phyloP scores from a whole-genome alignment of 2,888 invertebrate species.

The Calliopum simillimum region DNA sequence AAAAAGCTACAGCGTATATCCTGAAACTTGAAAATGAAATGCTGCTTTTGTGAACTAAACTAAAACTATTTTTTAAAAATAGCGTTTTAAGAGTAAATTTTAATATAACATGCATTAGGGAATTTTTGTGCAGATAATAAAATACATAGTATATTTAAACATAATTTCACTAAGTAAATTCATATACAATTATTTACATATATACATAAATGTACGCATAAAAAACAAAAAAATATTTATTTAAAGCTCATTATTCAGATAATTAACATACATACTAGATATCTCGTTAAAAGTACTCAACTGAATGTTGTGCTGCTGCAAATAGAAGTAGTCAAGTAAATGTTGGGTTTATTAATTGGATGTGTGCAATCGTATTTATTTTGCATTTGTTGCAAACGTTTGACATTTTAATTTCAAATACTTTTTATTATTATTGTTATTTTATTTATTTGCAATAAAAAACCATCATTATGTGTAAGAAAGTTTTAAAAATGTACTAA shows the following conservation, averaged over 20 bases:
- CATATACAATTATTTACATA: not conserved
- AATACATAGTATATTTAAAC: not conserved
- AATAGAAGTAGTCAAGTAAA: too few species aligned
- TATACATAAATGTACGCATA: not conserved
- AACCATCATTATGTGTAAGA: too few species aligned
- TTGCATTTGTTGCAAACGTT: not conserved
- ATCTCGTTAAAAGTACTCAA: too few species aligned
- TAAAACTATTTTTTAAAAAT: constrained; percentile 2
- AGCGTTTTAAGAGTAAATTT: not conserved
- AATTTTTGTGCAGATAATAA: constrained; percentile 4
- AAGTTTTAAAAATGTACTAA: too few species aligned
- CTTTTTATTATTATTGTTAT: not conserved
- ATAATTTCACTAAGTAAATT: not conserved
- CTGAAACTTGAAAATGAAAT: not conserved
- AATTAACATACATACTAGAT: too few species aligned
- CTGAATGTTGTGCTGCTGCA: too few species aligned
- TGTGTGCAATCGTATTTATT: not conserved
- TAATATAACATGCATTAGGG: not conserved
- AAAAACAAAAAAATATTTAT: constrained; percentile 1
- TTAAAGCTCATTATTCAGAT: not conserved
- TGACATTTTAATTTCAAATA: not conserved
- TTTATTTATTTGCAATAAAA: too few species aligned
- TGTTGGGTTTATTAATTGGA: too few species aligned
- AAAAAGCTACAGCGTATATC: not conserved
- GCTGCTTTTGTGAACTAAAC: constrained; percentile 1